Evolutionary conservation across 2,797 vertebrate species (phyloP).

Genomic region (Amniataba percoides): DNA sequence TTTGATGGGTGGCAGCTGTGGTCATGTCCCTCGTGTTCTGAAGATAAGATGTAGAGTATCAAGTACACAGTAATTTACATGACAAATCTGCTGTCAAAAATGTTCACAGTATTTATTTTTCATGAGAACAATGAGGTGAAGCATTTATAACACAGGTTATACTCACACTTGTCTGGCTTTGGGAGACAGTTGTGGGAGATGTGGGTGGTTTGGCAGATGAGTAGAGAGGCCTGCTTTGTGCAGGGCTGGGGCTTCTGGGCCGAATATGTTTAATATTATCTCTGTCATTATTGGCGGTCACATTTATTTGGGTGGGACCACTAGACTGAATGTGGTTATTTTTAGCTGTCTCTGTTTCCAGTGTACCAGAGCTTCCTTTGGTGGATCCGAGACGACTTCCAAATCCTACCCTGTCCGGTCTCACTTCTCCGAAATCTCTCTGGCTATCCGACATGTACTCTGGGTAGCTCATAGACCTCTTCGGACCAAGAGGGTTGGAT

Average conservation of each 20-base stretch:
- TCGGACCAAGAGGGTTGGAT: conserved; percentile 54
- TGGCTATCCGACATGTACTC: conserved; percentile 63
- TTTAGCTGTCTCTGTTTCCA: conserved; percentile 56
- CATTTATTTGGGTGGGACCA: conserved; percentile 44
- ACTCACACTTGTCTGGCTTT: conserved; percentile 59
- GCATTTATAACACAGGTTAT: conserved; percentile 15
- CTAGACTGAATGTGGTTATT: conserved; percentile 46
- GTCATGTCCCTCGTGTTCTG: conserved; percentile 50
- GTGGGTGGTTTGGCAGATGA: conserved; percentile 56
- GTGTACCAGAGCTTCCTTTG: conserved; percentile 52
- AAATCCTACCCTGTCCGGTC: conserved; percentile 45
- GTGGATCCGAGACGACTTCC: conserved; percentile 35
- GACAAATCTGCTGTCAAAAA: neutral
- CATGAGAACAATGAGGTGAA: neutral
- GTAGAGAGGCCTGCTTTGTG: conserved; percentile 27
- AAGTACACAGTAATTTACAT: conserved; percentile 10
- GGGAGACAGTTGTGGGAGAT: conserved; percentile 43
- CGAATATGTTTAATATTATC: conserved; percentile 42
- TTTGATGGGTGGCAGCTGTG: conserved; percentile 23
- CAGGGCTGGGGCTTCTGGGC: conserved; percentile 42
- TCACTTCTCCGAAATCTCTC: conserved; percentile 49
- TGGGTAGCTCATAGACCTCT: conserved; percentile 67
- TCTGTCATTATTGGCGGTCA: conserved; percentile 36
- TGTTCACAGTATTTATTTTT: neutral
- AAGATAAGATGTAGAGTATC: conserved; percentile 12